Evolutionary conservation across 2,888 invertebrate genomes (phyloP), one percentile per base, ranked within the genome.

Genomic region (Agrilus biguttatus): DNA sequence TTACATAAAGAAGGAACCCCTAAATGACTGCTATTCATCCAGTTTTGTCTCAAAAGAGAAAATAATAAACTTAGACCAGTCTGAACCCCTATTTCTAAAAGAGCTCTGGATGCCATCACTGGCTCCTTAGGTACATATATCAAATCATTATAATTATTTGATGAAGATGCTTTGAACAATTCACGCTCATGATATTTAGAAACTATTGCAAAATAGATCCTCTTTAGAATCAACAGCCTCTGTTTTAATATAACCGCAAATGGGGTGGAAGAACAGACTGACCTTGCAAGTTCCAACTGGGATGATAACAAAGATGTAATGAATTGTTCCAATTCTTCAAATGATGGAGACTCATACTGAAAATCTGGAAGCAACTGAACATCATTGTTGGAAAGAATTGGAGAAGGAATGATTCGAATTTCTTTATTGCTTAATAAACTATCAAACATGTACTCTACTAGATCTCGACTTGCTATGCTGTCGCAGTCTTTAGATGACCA

Each of bases 61-160:
- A 78, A 78, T 19, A 78, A 54, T 37, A 78, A 59, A 46, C 70
- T 73, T 6, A 78, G 62, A 1, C 75, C 76, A 35, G 77, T 76
- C 57, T 72, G 72, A 2, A 78, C 73, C 6, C 75, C 75, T 51
- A 78, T 68, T 62, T 77, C 76, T 37, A 78, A 58, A 42, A 78
- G 59, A 2, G 74, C 75, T 53, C 74, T 70, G 33, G 70, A 68
- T 33, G 70, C 69, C 36, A 59, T 58, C 33, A 57, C 40, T 14
- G 49, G 49, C 42, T 61, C 62, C 36, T 37, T 47, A 42, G 38
- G 41, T 44, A 46, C 40, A 37, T 44, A 36, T 14, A 38, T 37
- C 21, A 44, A 41, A 36, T 37, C 45, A 34, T 43, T 43, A 52
- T 53, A 33, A 40, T 35, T 33, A 37, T 40, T 43, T 17, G 19